These are phyloP conservation scores for Amphibalanus amphitrite DNA, from an alignment of 1,140 invertebrate genomes.

Conservation along the genomic window DNA sequence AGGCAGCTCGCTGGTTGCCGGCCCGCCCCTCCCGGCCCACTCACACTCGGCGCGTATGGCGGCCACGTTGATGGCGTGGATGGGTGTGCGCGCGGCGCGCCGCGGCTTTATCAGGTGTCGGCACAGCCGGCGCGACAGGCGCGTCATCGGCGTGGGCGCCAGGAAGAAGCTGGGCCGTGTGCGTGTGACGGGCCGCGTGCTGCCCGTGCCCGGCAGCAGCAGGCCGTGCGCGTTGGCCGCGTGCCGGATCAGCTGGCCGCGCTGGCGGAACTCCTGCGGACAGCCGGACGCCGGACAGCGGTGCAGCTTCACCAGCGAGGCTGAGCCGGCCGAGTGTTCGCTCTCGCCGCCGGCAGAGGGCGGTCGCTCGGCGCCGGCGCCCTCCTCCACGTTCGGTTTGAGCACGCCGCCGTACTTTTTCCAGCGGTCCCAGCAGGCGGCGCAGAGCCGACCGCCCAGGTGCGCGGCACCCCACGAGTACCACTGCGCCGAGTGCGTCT, in stretches of 20 bases:
- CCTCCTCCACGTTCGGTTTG: conserved; percentile 30
- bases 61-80: conserved; percentile 62
- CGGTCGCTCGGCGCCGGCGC: background rate
- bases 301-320: conserved; percentile 10
- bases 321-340: conserved; percentile 12
- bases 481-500: conserved; percentile 69
- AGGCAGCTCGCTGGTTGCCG: too few relatives aligned
- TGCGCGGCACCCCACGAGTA: conserved; percentile 85
- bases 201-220: conserved; percentile 40
- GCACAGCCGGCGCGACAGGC: conserved; percentile 67
- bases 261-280: conserved; percentile 66
- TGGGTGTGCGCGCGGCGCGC: conserved; percentile 72
- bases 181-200: conserved; percentile 85
- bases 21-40: conserved; percentile 20
- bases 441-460: conserved; percentile 77
- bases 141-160: conserved; percentile 43
- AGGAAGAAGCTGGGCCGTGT: conserved; percentile 90
- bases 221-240: conserved; percentile 77
- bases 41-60: conserved; percentile 70
- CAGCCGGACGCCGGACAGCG: conserved; percentile 60
- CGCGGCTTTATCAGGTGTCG: conserved; percentile 60
- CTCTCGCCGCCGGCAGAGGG: background rate
- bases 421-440: conserved; percentile 91
- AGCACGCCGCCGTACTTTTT: conserved; percentile 89
- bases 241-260: conserved; percentile 77